Percentiles rank a stretch among this genome's conserved stretches.
Conservation (phyloP, 2,888 invertebrate genomes). For the Diogma glabrata region DNA sequence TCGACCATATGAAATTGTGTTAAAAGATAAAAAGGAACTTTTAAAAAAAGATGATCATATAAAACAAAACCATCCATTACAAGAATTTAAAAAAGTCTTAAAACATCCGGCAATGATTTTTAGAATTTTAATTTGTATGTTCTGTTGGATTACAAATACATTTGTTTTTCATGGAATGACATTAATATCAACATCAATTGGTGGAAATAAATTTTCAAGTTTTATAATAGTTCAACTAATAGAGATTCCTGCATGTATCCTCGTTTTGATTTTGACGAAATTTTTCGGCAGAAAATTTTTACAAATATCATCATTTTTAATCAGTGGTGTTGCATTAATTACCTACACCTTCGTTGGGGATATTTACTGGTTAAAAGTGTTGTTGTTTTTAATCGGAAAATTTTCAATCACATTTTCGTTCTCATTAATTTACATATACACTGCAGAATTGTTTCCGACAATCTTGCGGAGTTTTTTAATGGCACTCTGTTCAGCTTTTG, state of each 20-base stretch:
- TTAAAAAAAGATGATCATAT: not conserved
- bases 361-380: slow-evolving; percentile 19
- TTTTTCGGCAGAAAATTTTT: slow-evolving; percentile 49
- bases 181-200: slow-evolving; percentile 59
- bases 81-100: slow-evolving; percentile 14
- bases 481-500: slow-evolving; percentile 56
- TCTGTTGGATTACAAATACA: slow-evolving; percentile 69
- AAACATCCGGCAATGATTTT: slow-evolving; percentile 15
- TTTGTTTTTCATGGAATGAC: slow-evolving; percentile 73
- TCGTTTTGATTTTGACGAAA: slow-evolving; percentile 52
- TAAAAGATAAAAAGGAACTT: no score
- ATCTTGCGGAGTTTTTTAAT: slow-evolving; percentile 51
- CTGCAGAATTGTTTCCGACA: slow-evolving; percentile 62
- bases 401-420: slow-evolving; percentile 53
- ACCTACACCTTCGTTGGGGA: slow-evolving; percentile 27
- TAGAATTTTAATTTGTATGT: slow-evolving; percentile 46
- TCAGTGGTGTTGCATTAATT: slow-evolving; percentile 37
- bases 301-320: slow-evolving; percentile 43
- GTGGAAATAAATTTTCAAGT: slow-evolving; percentile 67
- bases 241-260: slow-evolving; percentile 58
- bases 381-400: slow-evolving; percentile 48
- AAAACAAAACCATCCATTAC: not conserved
- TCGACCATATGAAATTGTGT: no score
- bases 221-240: slow-evolving; percentile 46
- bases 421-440: slow-evolving; percentile 53